Percentiles rank a stretch among this genome's conserved stretches.
phyloP scores from a whole-genome alignment of 1,140 invertebrate genomes.

The Tyrophagus putrescentiae region DNA sequence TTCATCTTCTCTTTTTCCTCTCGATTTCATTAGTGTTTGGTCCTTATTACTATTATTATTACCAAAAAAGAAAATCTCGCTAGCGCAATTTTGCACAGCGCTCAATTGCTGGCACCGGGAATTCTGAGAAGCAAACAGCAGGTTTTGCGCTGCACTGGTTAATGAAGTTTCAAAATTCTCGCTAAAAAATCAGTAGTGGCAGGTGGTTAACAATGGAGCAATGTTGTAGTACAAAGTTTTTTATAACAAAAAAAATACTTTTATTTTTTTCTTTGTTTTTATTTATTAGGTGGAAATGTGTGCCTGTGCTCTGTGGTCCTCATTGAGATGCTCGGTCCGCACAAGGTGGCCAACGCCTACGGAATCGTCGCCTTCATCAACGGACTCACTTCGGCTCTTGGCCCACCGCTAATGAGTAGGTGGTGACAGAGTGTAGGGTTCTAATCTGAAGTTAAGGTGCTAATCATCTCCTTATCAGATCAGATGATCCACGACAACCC shows the following conservation, averaged over 20 bases:
- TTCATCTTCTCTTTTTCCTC: too few species aligned
- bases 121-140: too few species aligned
- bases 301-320: constrained; percentile 77
- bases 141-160: too few species aligned
- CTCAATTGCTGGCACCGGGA: too few species aligned
- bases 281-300: constrained; percentile 59
- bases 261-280: constrained; percentile 20
- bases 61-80: too few species aligned
- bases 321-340: constrained; percentile 67
- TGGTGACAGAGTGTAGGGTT: background rate
- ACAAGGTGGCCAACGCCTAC: constrained; percentile 78
- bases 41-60: too few species aligned
- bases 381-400: constrained; percentile 72
- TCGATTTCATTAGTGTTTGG: too few species aligned
- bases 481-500: background rate
- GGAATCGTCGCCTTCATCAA: constrained; percentile 79
- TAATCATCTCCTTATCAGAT: background rate
- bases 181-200: too few species aligned
- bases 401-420: constrained; percentile 70
- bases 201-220: too few species aligned
- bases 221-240: too few species aligned
- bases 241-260: background rate
- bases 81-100: too few species aligned
- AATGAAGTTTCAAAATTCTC: too few species aligned
- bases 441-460: background rate